These are phyloP conservation scores for Tinamus guttatus DNA, from an alignment of 2,113 vertebrate species.

Conservation along the genomic window DNA sequence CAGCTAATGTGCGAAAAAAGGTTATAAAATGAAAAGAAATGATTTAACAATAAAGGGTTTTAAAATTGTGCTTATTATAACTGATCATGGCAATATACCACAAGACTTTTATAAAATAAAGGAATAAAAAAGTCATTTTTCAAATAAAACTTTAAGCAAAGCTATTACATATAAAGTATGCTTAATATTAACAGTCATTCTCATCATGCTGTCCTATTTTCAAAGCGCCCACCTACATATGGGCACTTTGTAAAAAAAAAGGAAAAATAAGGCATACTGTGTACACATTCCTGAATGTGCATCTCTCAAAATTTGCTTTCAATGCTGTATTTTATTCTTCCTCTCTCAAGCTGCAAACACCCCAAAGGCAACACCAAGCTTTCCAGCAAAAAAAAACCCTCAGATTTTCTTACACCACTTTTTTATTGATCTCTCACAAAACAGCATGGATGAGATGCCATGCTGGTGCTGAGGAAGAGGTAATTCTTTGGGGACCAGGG, in stretches of 20 bases:
- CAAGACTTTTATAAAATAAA: background rate
- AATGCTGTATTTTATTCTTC: background rate
- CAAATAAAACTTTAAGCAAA: background rate
- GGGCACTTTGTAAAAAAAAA: background rate
- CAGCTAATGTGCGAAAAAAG: background rate
- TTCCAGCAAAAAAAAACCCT: background rate
- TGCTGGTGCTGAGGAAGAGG: background rate
- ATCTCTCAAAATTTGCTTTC: background rate
- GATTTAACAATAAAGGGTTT: background rate
- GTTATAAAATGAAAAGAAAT: background rate
- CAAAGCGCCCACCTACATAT: background rate
- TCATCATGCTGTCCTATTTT: conserved; percentile 35
- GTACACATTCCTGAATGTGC: background rate
- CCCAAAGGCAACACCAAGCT: background rate
- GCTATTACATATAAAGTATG: background rate
- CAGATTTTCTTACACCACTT: background rate
- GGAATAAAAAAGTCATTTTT: background rate
- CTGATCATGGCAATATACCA: background rate
- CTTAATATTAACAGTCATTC: conserved; percentile 39
- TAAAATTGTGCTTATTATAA: conserved; percentile 5
- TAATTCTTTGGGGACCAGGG: background rate
- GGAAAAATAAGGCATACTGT: background rate
- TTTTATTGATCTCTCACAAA: background rate
- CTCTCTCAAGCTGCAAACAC: background rate
- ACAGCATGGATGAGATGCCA: background rate